Evolutionary conservation across 2,888 invertebrate species (phyloP), one percentile per base, ranked within the genome.

Genomic region (Mycogona germanica): DNA sequence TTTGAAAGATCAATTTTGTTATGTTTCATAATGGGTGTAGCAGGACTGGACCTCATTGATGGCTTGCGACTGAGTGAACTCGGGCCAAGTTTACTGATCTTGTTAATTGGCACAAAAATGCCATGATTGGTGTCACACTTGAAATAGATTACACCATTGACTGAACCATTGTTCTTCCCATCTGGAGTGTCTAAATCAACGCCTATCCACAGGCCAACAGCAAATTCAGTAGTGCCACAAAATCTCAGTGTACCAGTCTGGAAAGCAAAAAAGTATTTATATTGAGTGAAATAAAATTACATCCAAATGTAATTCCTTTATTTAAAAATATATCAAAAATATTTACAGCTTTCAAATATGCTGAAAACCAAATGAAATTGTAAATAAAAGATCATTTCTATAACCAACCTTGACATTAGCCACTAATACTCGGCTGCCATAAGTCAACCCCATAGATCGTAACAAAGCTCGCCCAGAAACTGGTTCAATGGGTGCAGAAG

Each of bases 151-250:
- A 73, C 67, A 32, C 73, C 73, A 45, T 70, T 68, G 30, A 75
- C 67, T 46, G 70, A 69, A 17, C 74, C 75, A 62, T 73, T 71
- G 64, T 75, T 72, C 61, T 73, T 73, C 7, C 75, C 75, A 17
- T 68, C 66, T 2, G 69, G 66, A 41, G 72, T 70, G 58, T 74
- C 73, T 29, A 75, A 63, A 58, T 74, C 74, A 44, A 75, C 69
- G 23, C 75, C 75, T 17, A 72, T 73, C 75, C 75, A 75, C 19
- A 74, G 63, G n/a, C 74, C 74, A 35, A 66, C 60, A 4, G 73
- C 70, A 65, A 74, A 74, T 59, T 72, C 69, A 52, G 72, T 69
- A 21, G 70, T 68, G 37, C 73, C 73, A 63, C 71, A 72, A 61
- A 68, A 73, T 29, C 70, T 52, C 7, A 63, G 53, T 37, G 58